Evolutionary conservation across 2,888 invertebrate genomes (phyloP).

Genomic region (Empis livida): DNA sequence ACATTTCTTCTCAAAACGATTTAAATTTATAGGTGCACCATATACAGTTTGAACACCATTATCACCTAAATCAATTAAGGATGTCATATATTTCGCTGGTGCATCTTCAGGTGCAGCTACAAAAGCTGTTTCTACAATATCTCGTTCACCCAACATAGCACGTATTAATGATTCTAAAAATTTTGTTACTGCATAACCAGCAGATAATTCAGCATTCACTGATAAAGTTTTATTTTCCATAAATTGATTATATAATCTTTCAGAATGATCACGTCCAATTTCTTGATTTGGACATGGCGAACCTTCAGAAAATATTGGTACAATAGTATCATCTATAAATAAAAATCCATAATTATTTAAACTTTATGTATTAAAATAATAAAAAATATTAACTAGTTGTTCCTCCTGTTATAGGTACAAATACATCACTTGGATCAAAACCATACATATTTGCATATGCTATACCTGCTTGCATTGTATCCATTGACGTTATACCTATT

Average conservation of each 20-base stretch:
- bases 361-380: too few relatives aligned
- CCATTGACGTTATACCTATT: conserved; percentile 13
- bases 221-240: conserved; percentile 8
- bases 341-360: not conserved
- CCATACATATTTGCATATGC: conserved; percentile 9
- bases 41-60: conserved; percentile 13
- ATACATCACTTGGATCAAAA: conserved; percentile 12
- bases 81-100: conserved; percentile 12
- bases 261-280: conserved; percentile 6
- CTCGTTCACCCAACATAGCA: conserved; percentile 12
- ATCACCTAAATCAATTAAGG: conserved; percentile 13
- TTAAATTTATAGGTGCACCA: conserved; percentile 11
- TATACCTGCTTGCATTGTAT: conserved; percentile 12
- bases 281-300: conserved; percentile 8
- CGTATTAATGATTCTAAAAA: conserved; percentile 13
- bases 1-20: conserved; percentile 12
- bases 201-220: conserved; percentile 5
- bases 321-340: conserved; percentile 11
- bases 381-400: conserved; percentile 11
- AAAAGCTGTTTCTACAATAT: conserved; percentile 14
- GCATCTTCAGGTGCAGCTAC: conserved; percentile 12
- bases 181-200: conserved; percentile 10
- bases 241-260: conserved; percentile 10
- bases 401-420: conserved; percentile 14
- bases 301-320: conserved; percentile 14